A percentile compares a stretch with the other conserved stretches of the same genome.
Evolutionary conservation across 2,888 invertebrate species (phyloP).

Genomic region (Andrena marginata): DNA sequence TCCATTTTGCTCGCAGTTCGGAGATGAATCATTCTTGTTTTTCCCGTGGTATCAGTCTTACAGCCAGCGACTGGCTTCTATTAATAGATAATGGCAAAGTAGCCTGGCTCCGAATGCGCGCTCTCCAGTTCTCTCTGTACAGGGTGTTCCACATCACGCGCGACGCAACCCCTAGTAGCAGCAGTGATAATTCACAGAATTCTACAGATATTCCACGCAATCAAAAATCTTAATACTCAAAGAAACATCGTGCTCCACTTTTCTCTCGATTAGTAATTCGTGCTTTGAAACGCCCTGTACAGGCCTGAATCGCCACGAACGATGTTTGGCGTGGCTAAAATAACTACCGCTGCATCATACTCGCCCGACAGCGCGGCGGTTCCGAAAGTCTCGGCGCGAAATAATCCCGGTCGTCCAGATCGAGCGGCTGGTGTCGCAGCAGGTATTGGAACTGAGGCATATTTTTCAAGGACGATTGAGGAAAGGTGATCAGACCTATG

Average conservation of each 20-base stretch:
- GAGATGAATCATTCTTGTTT: background rate
- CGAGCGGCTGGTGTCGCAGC: background rate
- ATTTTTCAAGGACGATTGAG: constrained; percentile 26
- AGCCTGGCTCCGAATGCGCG: constrained; percentile 3
- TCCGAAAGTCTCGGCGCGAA: background rate
- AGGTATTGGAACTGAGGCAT: background rate
- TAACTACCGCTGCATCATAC: background rate
- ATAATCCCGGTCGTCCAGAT: constrained; percentile 21
- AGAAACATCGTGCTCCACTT: no score
- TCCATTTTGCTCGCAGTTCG: constrained; percentile 3
- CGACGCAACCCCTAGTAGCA: background rate
- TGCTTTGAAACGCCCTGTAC: background rate
- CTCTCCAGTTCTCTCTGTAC: constrained; percentile 54
- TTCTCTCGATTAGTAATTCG: no score
- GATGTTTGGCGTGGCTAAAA: constrained; percentile 1
- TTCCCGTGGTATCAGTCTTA: constrained; percentile 25
- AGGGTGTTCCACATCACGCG: constrained; percentile 2
- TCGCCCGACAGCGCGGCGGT: background rate
- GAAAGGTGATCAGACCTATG: background rate
- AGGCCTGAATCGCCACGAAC: background rate
- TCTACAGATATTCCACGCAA: no score
- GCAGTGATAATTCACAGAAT: background rate
- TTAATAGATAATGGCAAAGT: constrained; percentile 57
- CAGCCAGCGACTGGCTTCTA: constrained; percentile 47
- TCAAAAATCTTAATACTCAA: no score